Base-by-base conservation (phyloP, 1,140 invertebrate species). In the Asbolus verrucosus region DNA sequence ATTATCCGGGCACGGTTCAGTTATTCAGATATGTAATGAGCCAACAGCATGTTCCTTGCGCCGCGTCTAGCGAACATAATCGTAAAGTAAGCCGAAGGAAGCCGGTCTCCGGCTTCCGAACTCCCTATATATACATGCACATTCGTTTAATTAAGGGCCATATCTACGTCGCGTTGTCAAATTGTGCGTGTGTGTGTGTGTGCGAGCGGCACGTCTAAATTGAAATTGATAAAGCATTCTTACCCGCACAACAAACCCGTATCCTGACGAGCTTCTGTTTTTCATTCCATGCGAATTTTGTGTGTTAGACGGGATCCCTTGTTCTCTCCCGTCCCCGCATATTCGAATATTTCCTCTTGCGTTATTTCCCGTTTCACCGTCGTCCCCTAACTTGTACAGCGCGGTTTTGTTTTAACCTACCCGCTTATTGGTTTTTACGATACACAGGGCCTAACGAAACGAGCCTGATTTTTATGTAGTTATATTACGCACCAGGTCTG, bases 21-120 rank as follows among this genome's bases (percentile, higher is more conserved):
- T 76, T 76, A 75, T 75, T 74, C 76, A 70, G 76, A 77, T 77
- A 75, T 76, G 76, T 77, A 77, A 77, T 74, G 76, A 77, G 74
- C 72, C 74, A 67, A 67, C 76, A 75, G 76, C 76, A 77, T 73
- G 74, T 74, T 75, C 71, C 69, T 73, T 71, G 69, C 63, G 71
- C 73, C 63, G 67, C 63, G 61, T 63, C 74, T 31, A 60, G 30
- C n/a, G n/a, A 36, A 66, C 76, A 76, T 76, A 77, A 77, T 68
- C 76, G 71, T 77, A 77, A 77, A 77, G 41, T 74, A 67, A 69
- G 62, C 65, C 63, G 67, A 74, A 72, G 73, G 72, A 76, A 76
- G 70, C 73, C 75, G 73, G 72, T 67, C 71, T 70, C 21, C 21
- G 21, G 2, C 5, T 16, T n/a, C n/a, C 46, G 33, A 27, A 54